Evolutionary conservation across 1,140 invertebrate species (phyloP), one percentile per base, ranked within the genome.

Genomic region (Hycleus phaleratus): DNA sequence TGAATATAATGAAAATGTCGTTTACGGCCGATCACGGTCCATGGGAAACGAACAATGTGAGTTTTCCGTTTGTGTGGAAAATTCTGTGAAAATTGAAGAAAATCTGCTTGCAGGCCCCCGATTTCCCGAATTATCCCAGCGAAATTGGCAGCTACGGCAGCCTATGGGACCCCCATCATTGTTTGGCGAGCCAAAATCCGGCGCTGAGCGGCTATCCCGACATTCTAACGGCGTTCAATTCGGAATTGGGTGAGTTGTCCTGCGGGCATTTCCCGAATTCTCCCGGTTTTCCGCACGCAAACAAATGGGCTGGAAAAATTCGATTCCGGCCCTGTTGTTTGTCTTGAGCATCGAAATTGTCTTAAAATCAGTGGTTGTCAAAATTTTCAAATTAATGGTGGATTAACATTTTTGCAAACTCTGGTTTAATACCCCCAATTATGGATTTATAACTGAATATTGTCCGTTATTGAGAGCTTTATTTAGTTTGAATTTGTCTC

Each of bases 151-250:
- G 69, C 0, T 74, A 73, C 49, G 67, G 70, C 0, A 64, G 66
- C 8, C 52, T 74, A 5, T 74, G 72, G 71, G 72, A 74, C 43
- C 68, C 69, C 0, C 71, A 73, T 53, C 72, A 72, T 51, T 73
- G 71, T 47, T 59, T 70, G 4, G 49, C 57, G 6, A 64, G 66
- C 8, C 72, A 71, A 62, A 73, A 69, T 60, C 64, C 66, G 5
- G 60, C 65, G 18, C 45, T 73, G 9, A 56, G 66, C 3, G 64
- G 60, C 1, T 81, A 81, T 68, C 78, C 79, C 10, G 79, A 80
- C 51, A 74, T 81, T 26, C 71, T 81, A 18, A 75, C 79, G 7
- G 78, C 78, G 2, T 81, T 80, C 65, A 79, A 78, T 62, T 72
- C 75, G 5, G 79, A 81, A 66, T 71, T 81, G 57, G 77, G 78